These are phyloP conservation scores for Pogona vitticeps DNA, from an alignment of 2,113 vertebrate genomes.

Conservation along the genomic window DNA sequence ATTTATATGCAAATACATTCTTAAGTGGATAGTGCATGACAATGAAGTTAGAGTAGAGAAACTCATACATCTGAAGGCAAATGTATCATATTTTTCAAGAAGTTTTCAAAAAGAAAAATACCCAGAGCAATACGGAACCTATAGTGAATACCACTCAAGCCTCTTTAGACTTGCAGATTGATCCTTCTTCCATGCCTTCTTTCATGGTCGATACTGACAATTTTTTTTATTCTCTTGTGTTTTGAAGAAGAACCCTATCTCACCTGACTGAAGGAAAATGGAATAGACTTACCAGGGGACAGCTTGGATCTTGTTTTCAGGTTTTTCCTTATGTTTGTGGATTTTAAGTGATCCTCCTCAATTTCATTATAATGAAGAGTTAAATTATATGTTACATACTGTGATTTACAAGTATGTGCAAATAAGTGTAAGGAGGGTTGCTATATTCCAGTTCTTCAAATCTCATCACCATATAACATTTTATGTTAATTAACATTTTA, in stretches of 20 bases:
- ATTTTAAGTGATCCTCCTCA: not conserved
- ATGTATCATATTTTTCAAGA: constrained; percentile 7
- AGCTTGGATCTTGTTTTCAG: not conserved
- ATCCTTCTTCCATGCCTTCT: not conserved
- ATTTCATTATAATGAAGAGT: not conserved
- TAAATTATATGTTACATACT: not conserved
- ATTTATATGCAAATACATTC: constrained; percentile 25
- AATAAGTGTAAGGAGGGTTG: too few relatives aligned
- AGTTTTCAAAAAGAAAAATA: not conserved
- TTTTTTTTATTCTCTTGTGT: constrained; percentile 6
- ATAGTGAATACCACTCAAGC: not conserved
- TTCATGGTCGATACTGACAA: not conserved
- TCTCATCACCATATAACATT: too few relatives aligned
- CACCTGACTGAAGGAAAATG: not conserved
- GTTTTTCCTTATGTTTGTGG: not conserved
- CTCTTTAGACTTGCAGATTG: constrained; percentile 7
- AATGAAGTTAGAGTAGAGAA: constrained; percentile 16
- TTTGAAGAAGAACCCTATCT: not conserved
- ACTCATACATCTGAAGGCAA: constrained; percentile 24
- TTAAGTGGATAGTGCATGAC: constrained; percentile 27
- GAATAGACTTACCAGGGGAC: not conserved
- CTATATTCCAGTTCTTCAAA: too few relatives aligned
- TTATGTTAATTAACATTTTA: too few relatives aligned
- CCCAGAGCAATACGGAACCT: constrained; percentile 13
- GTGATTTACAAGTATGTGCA: not conserved